phyloP scores from a whole-genome alignment of 2,113 vertebrate species.

The Pelvicachromis taeniatus region DNA sequence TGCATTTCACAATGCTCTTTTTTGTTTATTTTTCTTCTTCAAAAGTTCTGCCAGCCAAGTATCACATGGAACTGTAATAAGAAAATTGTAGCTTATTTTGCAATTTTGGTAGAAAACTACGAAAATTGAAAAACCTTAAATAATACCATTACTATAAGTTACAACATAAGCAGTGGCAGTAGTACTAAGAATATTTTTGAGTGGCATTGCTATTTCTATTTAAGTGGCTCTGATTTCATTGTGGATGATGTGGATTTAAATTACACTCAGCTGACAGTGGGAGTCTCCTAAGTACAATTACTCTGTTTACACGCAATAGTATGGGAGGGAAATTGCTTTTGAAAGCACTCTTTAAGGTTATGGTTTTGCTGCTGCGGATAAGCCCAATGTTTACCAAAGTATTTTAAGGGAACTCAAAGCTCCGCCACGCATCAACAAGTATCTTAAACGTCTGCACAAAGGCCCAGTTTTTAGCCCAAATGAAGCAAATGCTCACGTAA shows the following conservation, averaged over 20 bases:
- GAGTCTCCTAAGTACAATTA: slow-evolving; percentile 73
- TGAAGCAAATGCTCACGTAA: slow-evolving; percentile 79
- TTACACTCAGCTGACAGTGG: slow-evolving; percentile 57
- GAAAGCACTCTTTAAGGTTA: slow-evolving; percentile 75
- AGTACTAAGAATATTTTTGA: not conserved
- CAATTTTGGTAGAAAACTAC: not conserved
- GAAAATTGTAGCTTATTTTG: not conserved
- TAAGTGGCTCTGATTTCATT: slow-evolving; percentile 3
- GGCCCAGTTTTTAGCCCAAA: slow-evolving; percentile 67
- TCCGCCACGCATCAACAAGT: slow-evolving; percentile 79
- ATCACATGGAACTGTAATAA: not conserved
- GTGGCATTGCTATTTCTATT: not conserved
- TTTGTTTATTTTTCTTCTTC: not conserved
- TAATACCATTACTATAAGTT: not conserved
- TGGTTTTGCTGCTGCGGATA: slow-evolving; percentile 79
- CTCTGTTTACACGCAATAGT: slow-evolving; percentile 79
- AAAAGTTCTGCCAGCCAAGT: not conserved
- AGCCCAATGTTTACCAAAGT: slow-evolving; percentile 84
- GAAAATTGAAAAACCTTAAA: not conserved
- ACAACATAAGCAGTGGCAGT: not conserved
- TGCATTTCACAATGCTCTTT: not conserved
- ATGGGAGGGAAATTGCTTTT: slow-evolving; percentile 74
- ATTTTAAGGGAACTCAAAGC: slow-evolving; percentile 83
- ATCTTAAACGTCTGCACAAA: slow-evolving; percentile 80
- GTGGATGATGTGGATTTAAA: slow-evolving; percentile 36